Conservation (phyloP, 2,113 vertebrate genomes). For the Aspiorhynchus laticeps region DNA sequence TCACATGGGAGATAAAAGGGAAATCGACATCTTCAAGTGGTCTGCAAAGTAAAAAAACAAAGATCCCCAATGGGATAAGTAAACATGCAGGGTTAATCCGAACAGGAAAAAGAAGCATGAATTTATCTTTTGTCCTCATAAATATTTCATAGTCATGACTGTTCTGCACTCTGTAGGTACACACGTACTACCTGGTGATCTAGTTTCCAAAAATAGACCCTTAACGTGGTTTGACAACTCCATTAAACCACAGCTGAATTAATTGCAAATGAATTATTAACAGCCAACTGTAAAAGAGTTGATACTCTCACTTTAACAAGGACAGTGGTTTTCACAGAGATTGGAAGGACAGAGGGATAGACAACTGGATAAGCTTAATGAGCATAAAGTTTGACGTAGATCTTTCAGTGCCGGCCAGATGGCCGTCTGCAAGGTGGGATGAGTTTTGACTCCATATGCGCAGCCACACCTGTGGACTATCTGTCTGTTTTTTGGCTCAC, state of each 20-base stretch:
- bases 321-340: slow-evolving; percentile 49
- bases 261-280: slow-evolving; percentile 42
- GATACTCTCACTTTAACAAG: slow-evolving; percentile 41
- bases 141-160: slow-evolving; percentile 11
- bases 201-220: slow-evolving; percentile 36
- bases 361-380: slow-evolving; percentile 57
- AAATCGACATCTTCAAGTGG: not conserved
- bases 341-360: slow-evolving; percentile 32
- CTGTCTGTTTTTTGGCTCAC: slow-evolving; percentile 48
- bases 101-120: slow-evolving; percentile 11
- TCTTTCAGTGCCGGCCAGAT: slow-evolving; percentile 50
- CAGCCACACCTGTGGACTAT: slow-evolving; percentile 55
- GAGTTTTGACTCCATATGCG: slow-evolving; percentile 56
- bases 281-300: slow-evolving; percentile 26
- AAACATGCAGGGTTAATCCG: not conserved
- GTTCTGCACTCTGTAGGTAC: slow-evolving; percentile 18
- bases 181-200: slow-evolving; percentile 28
- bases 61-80: not conserved
- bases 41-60: not conserved
- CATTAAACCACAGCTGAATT: slow-evolving; percentile 40
- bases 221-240: slow-evolving; percentile 23
- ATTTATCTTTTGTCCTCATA: slow-evolving; percentile 21
- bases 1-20: not conserved
- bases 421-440: slow-evolving; percentile 48
- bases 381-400: slow-evolving; percentile 43